Evolutionary conservation across 2,888 invertebrate species (phyloP), one percentile per base, ranked within the genome.

Genomic region (Caenorhabditis wallacei): DNA sequence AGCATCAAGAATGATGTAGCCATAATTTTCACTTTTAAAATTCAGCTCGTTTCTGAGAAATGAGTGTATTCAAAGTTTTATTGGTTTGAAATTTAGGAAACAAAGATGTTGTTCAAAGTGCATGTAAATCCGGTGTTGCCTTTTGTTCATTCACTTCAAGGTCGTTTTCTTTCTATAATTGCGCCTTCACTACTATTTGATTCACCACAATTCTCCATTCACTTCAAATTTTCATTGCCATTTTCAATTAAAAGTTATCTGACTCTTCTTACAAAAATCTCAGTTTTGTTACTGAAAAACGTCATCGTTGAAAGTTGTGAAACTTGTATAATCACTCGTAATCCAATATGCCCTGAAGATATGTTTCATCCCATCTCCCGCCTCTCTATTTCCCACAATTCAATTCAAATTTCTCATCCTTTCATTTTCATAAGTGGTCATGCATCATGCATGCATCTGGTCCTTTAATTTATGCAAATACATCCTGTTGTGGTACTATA

Each of bases 91-190:
- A 30, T 5, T 30, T 8, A 30, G 30, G 8, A 30, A 30, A 3
- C 30, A 30, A 30, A 30, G 40, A 40, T 20, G 22, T 24, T 63
- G 40, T 46, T 63, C 24, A 57, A 57, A 48, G 48, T 48, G 46
- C 43, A 35, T 35, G 26, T 43, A 61, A 59, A 59, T 61, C 26
- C 22, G 22, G 20, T 35, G 30, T 11, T 5, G 13, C 48, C 59
- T 37, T 20, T 71, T 66, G 64, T 66, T 53, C 66, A 48, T 59
- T 51, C 48, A 24, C 30, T 70, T 26, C 71, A 71, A 71, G 71
- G 71, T 35, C 71, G 51, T 46, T 64, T 30, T 22, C 16, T 10
- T 37, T 22, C n/a, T 43, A 43, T 75, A 57, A 75, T 64, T 66
- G 57, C 66, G 66, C 35, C 66, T 24, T 18, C 37, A 37, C 54